phyloP scores from a whole-genome alignment of 2,797 vertebrate genomes.

The Hylomyscus alleni region DNA sequence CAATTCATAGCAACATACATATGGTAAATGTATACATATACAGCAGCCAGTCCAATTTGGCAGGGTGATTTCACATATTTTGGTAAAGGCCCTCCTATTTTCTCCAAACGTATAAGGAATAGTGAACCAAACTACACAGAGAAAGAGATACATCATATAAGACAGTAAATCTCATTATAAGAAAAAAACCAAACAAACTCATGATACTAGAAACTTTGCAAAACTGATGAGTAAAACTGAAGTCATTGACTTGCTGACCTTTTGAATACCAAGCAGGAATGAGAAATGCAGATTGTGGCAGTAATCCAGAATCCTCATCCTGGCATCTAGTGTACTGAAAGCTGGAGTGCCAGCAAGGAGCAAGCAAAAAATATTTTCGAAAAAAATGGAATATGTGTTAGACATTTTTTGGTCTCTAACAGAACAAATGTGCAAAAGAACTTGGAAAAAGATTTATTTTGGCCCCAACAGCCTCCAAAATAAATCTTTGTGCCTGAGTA shows the following conservation, averaged over 20 bases:
- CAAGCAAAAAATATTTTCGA: not conserved
- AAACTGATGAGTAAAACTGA: not conserved
- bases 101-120: constrained; percentile 36
- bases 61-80: not conserved
- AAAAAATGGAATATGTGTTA: not conserved
- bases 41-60: not conserved
- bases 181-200: not conserved
- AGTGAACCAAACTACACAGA: constrained; percentile 26
- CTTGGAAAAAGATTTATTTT: not conserved
- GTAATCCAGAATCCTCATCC: not conserved
- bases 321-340: not conserved
- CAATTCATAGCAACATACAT: not conserved
- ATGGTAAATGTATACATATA: not conserved
- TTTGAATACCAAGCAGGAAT: constrained; percentile 30
- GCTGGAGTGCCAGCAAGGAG: not conserved
- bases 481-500: not conserved
- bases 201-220: constrained; percentile 34
- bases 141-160: not conserved
- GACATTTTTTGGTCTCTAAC: not conserved
- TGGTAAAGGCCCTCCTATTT: not conserved
- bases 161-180: not conserved
- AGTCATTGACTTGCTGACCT: not conserved
- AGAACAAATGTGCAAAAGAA: not conserved
- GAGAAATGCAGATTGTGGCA: not conserved
- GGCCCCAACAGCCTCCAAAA: not conserved